Base-by-base conservation (phyloP, 2,113 vertebrate species). In the Zapornia atra region DNA sequence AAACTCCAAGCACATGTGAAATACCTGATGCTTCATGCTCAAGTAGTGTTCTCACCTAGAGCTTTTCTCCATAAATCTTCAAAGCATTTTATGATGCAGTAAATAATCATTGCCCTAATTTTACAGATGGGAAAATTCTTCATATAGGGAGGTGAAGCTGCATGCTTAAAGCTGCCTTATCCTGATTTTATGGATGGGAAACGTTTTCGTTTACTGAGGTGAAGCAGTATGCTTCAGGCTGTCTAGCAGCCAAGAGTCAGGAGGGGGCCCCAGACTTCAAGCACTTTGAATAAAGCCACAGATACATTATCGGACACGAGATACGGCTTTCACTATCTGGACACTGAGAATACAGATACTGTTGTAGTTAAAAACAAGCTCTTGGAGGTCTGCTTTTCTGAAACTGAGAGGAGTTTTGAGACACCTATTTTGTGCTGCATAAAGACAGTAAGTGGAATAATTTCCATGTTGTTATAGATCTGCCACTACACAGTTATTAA, bases 251-350 rank as follows among this genome's bases (percentile, higher is more conserved):
- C 19, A 9, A 2, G 10, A 36, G 15, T 17, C 33, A 77, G 46
- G 48, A 76, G 17, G 5, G 18, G 44, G 19, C 54, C 11, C 0
- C 1, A 9, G 34, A 24, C 24, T 50, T 61, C 22, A 48, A 73
- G 44, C 1, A 17, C 56, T 53, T 2, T 4, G 42, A 88, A 65
- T 38, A 11, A 44, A 80, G 48, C 11, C 17, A 60, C 0, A 3
- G n/a, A 24, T 25, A 7, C 5, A 1, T 56, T 20, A 40, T 11
- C 2, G 14, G 68, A 17, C 46, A 42, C 13, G 19, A 82, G 53
- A 34, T 15, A n/a, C 1, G 40, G 15, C 34, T 48, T 33, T 46
- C 0, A 0, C 19, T 51, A 9, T 17, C 26, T 29, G 31, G 10
- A 14, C 21, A 12, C 2, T 25, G 31, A 86, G 56, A 64, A 40